Base-by-base conservation (phyloP, 2,888 invertebrate genomes). In the Eretmocerus hayati region DNA sequence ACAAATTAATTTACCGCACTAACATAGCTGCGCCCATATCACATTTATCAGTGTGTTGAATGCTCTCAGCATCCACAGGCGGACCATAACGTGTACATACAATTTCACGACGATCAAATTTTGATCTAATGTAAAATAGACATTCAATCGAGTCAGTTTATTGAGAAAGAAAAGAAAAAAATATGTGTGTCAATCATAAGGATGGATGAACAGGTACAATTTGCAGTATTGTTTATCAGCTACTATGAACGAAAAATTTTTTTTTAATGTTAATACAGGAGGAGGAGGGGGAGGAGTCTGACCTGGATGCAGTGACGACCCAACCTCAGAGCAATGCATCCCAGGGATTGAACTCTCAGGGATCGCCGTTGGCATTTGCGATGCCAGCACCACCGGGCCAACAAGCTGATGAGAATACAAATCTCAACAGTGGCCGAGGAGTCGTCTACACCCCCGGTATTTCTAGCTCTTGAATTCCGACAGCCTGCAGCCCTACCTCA, bases 391-490 rank as follows among this genome's bases (percentile, higher is more conserved):
- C 82, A 81, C 31, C 77, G 22, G 23, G 77, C 39, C 71, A 62
- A 50, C 60, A 63, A 56, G 57, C 60, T 50, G 83, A 81, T 42
- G 87, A 87, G 71, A 84, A 78, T 67, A 85, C 85, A 31, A 83
- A 82, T 62, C 77, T 87, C 50, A 70, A 69, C 59, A 68, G 70
- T 44, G 67, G 66, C 22, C 65, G 63, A 40, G 65, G 69, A 22
- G 68, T 64, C 55, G 60, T 65, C 54, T 69, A 68, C 55, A 69
- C 68, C 49, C 61, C 68, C 52, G 68, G 69, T 69, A 69, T 65
- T 61, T 61, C 61, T 56, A 62, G 53, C 53, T 59, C 58, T 57
- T 62, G 57, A 65, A 50, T 52, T 45, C 40, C 19, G 18, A 40
- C 21, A 33, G 21, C 18, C 20, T 15, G 15, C 42, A 31, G 23